These are phyloP conservation scores for Emesis russula DNA, from an alignment of 2,888 invertebrate species.

Conservation along the genomic window DNA sequence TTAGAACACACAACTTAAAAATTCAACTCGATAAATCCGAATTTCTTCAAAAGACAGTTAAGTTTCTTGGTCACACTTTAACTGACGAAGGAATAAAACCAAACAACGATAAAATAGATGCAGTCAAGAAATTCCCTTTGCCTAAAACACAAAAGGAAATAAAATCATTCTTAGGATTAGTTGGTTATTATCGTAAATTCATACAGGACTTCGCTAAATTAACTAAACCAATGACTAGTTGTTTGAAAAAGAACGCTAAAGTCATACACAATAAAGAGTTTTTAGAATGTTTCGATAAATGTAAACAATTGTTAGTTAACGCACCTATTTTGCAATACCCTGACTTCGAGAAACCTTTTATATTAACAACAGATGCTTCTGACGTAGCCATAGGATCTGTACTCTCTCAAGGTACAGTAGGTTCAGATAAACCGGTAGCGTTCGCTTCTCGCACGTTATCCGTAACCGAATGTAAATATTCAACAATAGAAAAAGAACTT, in stretches of 20 bases:
- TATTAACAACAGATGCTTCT: conserved; percentile 86
- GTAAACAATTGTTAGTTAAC: too few relatives aligned
- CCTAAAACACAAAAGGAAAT: too few relatives aligned
- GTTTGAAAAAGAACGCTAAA: too few relatives aligned
- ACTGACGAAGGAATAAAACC: conserved; percentile 21
- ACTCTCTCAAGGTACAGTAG: conserved; percentile 86
- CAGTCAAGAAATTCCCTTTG: too few relatives aligned
- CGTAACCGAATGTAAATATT: conserved; percentile 43
- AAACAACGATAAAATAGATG: not conserved
- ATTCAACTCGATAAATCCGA: too few relatives aligned
- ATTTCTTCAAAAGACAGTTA: not conserved
- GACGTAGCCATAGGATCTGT: conserved; percentile 87
- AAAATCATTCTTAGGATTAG: too few relatives aligned
- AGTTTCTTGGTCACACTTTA: too few relatives aligned
- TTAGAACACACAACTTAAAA: conserved; percentile 39
- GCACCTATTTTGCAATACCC: conserved; percentile 39
- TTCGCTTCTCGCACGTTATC: conserved; percentile 53
- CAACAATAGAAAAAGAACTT: conserved; percentile 61
- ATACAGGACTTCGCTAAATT: too few relatives aligned
- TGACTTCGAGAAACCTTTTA: conserved; percentile 43
- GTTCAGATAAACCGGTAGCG: conserved; percentile 83
- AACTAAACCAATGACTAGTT: too few relatives aligned
- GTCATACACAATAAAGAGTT: too few relatives aligned
- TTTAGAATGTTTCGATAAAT: too few relatives aligned
- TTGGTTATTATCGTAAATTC: too few relatives aligned